Evolutionary conservation across 1,140 invertebrate genomes (phyloP).

Genomic region (Conus betulinus): DNA sequence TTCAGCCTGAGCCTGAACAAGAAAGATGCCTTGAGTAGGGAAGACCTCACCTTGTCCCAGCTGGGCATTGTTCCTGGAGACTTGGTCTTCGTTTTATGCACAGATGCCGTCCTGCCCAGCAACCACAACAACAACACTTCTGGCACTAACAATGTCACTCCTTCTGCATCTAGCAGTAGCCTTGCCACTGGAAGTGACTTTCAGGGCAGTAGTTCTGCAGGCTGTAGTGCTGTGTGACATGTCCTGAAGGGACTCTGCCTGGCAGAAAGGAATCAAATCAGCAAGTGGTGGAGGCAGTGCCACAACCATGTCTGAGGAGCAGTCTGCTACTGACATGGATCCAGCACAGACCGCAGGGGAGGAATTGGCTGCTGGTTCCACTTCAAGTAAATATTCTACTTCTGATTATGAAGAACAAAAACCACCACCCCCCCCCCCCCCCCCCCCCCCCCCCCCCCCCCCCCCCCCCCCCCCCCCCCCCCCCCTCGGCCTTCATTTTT

Average conservation of each 20-base stretch:
- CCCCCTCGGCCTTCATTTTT: too few relatives aligned
- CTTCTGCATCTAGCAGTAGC: neutral
- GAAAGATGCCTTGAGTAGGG: slow-evolving; percentile 47
- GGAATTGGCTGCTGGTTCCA: neutral
- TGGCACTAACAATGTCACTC: neutral
- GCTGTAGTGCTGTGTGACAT: too few relatives aligned
- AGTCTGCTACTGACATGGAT: neutral
- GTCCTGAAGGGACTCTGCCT: neutral
- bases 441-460: too few relatives aligned
- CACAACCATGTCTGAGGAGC: neutral
- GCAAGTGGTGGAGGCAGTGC: neutral
- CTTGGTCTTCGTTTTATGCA: slow-evolving; percentile 44
- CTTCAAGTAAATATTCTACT: neutral
- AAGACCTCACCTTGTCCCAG: slow-evolving; percentile 39
- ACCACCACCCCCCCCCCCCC: too few relatives aligned
- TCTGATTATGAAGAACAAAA: too few relatives aligned
- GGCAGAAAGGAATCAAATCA: neutral
- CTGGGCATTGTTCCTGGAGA: slow-evolving; percentile 58
- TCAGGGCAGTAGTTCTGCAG: neutral
- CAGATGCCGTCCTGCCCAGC: neutral
- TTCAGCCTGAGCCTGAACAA: slow-evolving; percentile 57
- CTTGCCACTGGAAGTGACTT: neutral
- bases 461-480: too few relatives aligned
- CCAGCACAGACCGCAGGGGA: neutral
- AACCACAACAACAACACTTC: slow-evolving; percentile 1